Conservation (phyloP, 2,888 invertebrate genomes). For the Acleris literana region DNA sequence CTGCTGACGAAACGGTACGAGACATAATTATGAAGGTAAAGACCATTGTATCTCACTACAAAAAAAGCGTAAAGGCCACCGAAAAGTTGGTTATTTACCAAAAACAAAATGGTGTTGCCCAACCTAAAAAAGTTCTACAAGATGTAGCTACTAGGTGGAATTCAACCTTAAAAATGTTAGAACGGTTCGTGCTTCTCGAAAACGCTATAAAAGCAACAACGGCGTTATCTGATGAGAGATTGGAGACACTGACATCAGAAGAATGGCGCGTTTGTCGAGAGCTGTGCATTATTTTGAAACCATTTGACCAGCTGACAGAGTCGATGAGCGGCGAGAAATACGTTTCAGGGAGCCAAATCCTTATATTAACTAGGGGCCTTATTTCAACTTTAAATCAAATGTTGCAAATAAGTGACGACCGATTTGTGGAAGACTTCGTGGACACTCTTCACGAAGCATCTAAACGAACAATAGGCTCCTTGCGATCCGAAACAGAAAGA, state of each 20-base stretch:
- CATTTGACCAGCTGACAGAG: constrained; percentile 34
- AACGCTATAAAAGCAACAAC: constrained; percentile 26
- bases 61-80: constrained; percentile 34
- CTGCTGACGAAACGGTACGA: constrained; percentile 21
- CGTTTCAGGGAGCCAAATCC: constrained; percentile 11
- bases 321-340: constrained; percentile 33
- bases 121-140: constrained; percentile 31
- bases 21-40: constrained; percentile 20
- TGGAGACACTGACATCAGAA: constrained; percentile 25
- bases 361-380: neutral
- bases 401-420: constrained; percentile 13
- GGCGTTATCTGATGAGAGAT: constrained; percentile 31
- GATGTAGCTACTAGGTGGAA: constrained; percentile 32
- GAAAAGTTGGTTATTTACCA: constrained; percentile 33
- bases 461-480: neutral
- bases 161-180: constrained; percentile 31
- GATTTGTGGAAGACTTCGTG: constrained; percentile 24
- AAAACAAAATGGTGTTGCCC: constrained; percentile 30
- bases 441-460: constrained; percentile 20
- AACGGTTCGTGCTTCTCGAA: constrained; percentile 29
- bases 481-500: constrained; percentile 34
- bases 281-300: constrained; percentile 28
- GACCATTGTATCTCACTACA: constrained; percentile 34
- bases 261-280: constrained; percentile 33
- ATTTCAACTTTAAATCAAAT: constrained; percentile 33